phyloP scores from a whole-genome alignment of 2,888 invertebrate species.

The Mythimna impura region DNA sequence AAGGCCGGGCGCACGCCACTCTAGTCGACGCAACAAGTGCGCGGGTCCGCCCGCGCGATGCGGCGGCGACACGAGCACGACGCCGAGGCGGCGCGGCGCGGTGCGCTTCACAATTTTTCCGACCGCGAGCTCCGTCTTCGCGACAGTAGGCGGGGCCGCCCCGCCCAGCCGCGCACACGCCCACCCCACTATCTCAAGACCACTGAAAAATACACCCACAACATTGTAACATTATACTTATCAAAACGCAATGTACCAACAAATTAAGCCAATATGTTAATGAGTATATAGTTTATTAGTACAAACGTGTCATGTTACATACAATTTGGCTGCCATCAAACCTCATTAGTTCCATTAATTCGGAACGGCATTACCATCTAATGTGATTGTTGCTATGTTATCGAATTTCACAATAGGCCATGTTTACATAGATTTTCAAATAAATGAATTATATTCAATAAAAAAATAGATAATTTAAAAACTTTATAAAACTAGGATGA shows the following conservation, averaged over 20 bases:
- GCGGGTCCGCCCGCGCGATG: slow-evolving; percentile 45
- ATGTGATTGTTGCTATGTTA: slow-evolving; percentile 52
- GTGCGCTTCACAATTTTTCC: slow-evolving; percentile 77
- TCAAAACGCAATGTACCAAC: slow-evolving; percentile 47
- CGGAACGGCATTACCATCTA: slow-evolving; percentile 65
- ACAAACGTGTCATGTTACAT: slow-evolving; percentile 67
- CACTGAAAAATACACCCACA: slow-evolving; percentile 49
- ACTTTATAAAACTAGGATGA: slow-evolving; percentile 40
- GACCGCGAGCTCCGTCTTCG: slow-evolving; percentile 79
- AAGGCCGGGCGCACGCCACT: slow-evolving; percentile 3
- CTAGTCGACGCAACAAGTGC: slow-evolving; percentile 78
- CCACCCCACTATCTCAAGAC: slow-evolving; percentile 77
- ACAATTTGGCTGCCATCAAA: slow-evolving; percentile 69
- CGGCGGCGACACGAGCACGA: slow-evolving; percentile 56
- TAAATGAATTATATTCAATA: background rate
- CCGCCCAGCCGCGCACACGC: slow-evolving; percentile 84
- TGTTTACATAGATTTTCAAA: slow-evolving; percentile 8
- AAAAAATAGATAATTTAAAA: slow-evolving; percentile 1
- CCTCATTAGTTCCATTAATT: slow-evolving; percentile 74
- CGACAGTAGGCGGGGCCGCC: slow-evolving; percentile 82
- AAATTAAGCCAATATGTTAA: slow-evolving; percentile 49
- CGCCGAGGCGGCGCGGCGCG: slow-evolving; percentile 44
- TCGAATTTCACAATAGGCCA: slow-evolving; percentile 47
- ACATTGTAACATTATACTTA: slow-evolving; percentile 46
- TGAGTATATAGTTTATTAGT: slow-evolving; percentile 60